Conservation (phyloP, 2,888 invertebrate species). For the Drosophila niveifrons region DNA sequence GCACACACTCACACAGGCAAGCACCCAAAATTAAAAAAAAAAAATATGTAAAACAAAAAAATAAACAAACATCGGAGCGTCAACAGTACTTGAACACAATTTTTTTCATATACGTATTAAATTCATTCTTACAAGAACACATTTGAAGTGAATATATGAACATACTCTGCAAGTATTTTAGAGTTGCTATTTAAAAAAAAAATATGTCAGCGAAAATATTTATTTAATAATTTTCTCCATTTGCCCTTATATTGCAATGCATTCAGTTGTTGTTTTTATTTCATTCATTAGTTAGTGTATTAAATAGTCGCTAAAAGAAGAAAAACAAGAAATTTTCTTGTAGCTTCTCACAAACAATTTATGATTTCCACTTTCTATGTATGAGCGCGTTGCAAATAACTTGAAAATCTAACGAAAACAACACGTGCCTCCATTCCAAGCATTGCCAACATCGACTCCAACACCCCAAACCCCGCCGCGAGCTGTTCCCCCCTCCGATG, state of each 20-base stretch:
- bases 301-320: background rate
- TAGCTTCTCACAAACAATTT: slow-evolving; percentile 43
- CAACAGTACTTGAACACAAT: slow-evolving; percentile 46
- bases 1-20: background rate
- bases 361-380: slow-evolving; percentile 57
- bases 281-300: slow-evolving; percentile 5
- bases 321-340: slow-evolving; percentile 7
- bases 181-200: too few species aligned
- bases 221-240: too few species aligned
- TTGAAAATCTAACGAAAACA: slow-evolving; percentile 54
- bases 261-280: background rate
- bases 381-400: slow-evolving; percentile 47
- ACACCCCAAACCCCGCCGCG: background rate
- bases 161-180: too few species aligned
- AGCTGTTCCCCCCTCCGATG: background rate
- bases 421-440: slow-evolving; percentile 1
- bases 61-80: slow-evolving; percentile 26
- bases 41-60: slow-evolving; percentile 10
- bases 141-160: background rate
- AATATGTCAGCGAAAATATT: too few species aligned
- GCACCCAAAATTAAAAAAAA: slow-evolving; percentile 20
- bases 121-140: slow-evolving; percentile 1
- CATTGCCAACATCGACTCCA: background rate
- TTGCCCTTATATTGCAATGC: too few species aligned
- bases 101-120: background rate